These are phyloP conservation scores for Channa maculata DNA, from an alignment of 2,113 vertebrate species.

Conservation along the genomic window DNA sequence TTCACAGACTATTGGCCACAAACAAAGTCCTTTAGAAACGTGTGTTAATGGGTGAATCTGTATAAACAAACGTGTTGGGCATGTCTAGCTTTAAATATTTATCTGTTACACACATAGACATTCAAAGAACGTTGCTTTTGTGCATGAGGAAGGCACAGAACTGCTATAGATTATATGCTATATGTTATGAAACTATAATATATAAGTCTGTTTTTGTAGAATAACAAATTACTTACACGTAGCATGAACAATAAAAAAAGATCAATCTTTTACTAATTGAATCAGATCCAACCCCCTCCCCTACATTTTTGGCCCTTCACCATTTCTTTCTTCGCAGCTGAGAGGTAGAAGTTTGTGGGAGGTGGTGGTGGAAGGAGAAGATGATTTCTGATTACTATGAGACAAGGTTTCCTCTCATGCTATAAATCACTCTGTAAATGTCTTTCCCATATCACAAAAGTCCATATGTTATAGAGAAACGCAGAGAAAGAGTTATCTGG, in stretches of 20 bases:
- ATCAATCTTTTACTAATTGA: no score
- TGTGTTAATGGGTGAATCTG: neutral
- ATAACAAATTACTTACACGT: no score
- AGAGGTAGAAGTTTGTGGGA: neutral
- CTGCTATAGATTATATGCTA: no score
- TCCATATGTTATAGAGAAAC: slow-evolving; percentile 27
- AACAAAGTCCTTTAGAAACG: neutral
- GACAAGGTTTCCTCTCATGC: slow-evolving; percentile 19
- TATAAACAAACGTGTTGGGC: neutral
- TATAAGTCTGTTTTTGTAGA: no score
- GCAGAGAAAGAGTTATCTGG: neutral
- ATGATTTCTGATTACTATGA: neutral
- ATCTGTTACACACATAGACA: no score
- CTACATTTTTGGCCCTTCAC: no score
- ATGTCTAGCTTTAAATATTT: no score
- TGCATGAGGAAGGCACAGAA: no score
- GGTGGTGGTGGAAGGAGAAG: neutral
- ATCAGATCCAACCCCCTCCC: no score
- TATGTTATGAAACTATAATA: no score
- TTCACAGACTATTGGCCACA: neutral
- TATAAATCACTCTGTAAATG: slow-evolving; percentile 44
- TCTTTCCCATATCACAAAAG: slow-evolving; percentile 29
- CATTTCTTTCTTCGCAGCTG: neutral
- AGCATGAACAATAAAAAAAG: no score
- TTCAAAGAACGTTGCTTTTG: no score